Percentiles rank a stretch among this genome's conserved stretches.
These are phyloP conservation scores for Argyra leucocephala DNA, from an alignment of 2,888 invertebrate species.

Conservation along the genomic window DNA sequence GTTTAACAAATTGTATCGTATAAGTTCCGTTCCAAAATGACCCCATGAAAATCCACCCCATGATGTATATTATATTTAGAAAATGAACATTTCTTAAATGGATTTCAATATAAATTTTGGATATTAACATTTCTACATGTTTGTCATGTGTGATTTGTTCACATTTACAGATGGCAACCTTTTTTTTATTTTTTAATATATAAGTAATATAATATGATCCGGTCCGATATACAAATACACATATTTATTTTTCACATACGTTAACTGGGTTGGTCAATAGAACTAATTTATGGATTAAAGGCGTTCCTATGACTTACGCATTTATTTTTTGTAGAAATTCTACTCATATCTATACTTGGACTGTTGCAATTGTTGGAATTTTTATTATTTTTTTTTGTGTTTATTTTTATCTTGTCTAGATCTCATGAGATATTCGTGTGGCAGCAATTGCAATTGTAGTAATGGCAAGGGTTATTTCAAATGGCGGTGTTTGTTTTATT, in stretches of 20 bases:
- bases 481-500: neutral
- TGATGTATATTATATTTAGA: too few species aligned
- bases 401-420: neutral
- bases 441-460: neutral
- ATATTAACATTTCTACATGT: too few species aligned
- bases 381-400: neutral
- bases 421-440: neutral
- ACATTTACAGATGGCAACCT: too few species aligned
- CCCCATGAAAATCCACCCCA: too few species aligned
- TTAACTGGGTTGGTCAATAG: constrained; percentile 2
- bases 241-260: neutral
- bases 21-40: too few species aligned
- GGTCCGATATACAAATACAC: neutral
- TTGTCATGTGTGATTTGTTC: too few species aligned
- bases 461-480: neutral
- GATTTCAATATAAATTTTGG: too few species aligned
- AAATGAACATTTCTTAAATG: too few species aligned
- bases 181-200: too few species aligned
- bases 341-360: neutral
- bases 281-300: constrained; percentile 3
- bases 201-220: neutral
- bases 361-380: neutral
- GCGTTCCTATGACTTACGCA: constrained; percentile 6
- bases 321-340: neutral
- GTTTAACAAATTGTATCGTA: too few species aligned